Conservation (phyloP, 2,797 vertebrate species). For the Poliocrania exsul region DNA sequence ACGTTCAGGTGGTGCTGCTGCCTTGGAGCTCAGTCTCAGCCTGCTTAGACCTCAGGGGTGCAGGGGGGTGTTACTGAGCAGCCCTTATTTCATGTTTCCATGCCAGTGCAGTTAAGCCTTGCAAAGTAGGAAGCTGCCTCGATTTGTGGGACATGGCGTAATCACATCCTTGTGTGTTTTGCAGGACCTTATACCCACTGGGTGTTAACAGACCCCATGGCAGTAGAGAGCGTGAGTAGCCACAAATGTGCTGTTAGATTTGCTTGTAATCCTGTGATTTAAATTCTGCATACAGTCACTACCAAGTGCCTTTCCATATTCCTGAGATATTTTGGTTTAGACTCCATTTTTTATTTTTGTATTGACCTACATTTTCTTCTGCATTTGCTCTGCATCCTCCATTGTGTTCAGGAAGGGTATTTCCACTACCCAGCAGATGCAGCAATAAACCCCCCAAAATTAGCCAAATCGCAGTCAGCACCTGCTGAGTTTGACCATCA, state of each 20-base stretch:
- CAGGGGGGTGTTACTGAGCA: neutral
- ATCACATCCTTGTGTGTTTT: neutral
- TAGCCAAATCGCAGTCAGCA: neutral
- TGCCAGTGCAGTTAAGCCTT: neutral
- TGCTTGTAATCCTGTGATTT: neutral
- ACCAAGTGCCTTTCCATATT: neutral
- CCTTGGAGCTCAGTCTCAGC: neutral
- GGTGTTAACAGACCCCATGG: neutral
- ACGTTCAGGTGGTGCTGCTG: neutral
- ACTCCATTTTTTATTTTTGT: neutral
- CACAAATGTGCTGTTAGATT: neutral
- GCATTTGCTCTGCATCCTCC: neutral
- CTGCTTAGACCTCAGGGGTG: neutral
- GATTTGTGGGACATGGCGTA: neutral
- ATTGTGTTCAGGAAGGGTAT: neutral
- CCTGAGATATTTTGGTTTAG: neutral
- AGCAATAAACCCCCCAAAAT: neutral
- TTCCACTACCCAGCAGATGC: neutral
- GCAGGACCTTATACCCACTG: neutral
- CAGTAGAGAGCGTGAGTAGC: neutral
- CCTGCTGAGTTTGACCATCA: neutral
- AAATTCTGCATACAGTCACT: neutral
- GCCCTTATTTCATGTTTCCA: neutral
- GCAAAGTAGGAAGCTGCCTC: neutral
- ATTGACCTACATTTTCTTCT: neutral